Conservation (phyloP, 2,888 invertebrate genomes). For the Lamellibrachia satsuma region DNA sequence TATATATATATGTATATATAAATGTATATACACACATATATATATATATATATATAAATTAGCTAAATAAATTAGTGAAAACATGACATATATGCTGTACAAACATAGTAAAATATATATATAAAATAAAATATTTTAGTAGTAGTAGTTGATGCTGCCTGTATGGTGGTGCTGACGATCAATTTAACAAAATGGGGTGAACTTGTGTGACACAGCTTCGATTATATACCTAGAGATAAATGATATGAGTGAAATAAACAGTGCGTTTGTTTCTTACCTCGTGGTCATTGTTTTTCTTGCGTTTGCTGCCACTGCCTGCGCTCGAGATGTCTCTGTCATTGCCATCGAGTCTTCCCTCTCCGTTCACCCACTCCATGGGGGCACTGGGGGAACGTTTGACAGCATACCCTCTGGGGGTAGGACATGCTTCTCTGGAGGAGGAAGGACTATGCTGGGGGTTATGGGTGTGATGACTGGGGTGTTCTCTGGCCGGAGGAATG, state of each 20-base stretch:
- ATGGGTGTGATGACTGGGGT: neutral
- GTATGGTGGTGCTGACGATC: too few species aligned
- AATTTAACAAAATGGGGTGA: too few species aligned
- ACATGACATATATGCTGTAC: too few species aligned
- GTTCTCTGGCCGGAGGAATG: neutral
- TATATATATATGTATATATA: neutral
- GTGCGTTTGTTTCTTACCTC: conserved; percentile 14
- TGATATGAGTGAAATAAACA: neutral
- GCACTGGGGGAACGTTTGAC: conserved; percentile 33
- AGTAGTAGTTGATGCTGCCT: too few species aligned
- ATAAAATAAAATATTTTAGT: too few species aligned
- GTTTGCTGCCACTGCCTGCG: conserved; percentile 31
- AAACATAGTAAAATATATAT: too few species aligned
- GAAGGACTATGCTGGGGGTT: neutral
- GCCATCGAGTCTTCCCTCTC: neutral
- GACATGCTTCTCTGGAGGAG: neutral
- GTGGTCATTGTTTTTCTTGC: conserved; percentile 30
- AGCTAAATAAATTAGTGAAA: too few species aligned
- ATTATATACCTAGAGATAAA: neutral
- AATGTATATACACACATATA: too few species aligned
- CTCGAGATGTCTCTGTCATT: conserved; percentile 10
- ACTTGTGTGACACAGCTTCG: neutral
- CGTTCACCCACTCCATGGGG: conserved; percentile 23
- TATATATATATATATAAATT: too few species aligned
- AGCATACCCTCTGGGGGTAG: conserved; percentile 28